Evolutionary conservation across 2,888 invertebrate species (phyloP), one percentile per base, ranked within the genome.

Genomic region (Miltochrista miniata): DNA sequence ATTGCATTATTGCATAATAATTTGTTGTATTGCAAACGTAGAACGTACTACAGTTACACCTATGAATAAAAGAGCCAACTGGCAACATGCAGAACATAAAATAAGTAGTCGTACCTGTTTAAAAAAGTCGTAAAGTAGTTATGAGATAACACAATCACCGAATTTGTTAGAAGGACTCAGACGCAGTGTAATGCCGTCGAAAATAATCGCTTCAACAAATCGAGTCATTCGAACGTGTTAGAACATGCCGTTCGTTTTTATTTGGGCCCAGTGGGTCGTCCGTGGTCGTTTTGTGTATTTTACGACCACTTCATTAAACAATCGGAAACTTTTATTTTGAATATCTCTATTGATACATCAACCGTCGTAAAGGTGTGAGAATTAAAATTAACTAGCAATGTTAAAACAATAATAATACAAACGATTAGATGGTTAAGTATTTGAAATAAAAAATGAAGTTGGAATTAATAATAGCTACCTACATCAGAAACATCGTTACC

Each of bases 141-240:
- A 59, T 60, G 50, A 57, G 77, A 80, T 85, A 81, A 79, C 70
- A 68, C 68, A 74, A 81, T 77, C 76, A 77, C 78, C 75, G 72
- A 77, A 83, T 85, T 85, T 81, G 84, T 83, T 76, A 85, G 84
- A 87, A 59, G 57, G 54, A 60, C 62, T 58, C 48, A 60, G 52
- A 59, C 60, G 60, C 49, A 60, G 51, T 56, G 65, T 69, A 64
- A 64, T 57, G 52, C 48, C 54, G 60, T 81, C 72, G 70, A 79
- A 81, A 77, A 82, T 85, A 85, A 89, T 87, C 83, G 81, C 79
- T 74, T 76, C 79, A 76, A 87, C 85, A 87, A 83, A 88, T 86
- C 86, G 82, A 79, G 76, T 74, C 83, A 81, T 81, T 85, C 76
- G 71, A 77, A 90, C 89, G 85, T 89, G 90, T 90, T 82, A 74